Conservation (phyloP, 2,113 vertebrate genomes). For the Macroglossus sobrinus region DNA sequence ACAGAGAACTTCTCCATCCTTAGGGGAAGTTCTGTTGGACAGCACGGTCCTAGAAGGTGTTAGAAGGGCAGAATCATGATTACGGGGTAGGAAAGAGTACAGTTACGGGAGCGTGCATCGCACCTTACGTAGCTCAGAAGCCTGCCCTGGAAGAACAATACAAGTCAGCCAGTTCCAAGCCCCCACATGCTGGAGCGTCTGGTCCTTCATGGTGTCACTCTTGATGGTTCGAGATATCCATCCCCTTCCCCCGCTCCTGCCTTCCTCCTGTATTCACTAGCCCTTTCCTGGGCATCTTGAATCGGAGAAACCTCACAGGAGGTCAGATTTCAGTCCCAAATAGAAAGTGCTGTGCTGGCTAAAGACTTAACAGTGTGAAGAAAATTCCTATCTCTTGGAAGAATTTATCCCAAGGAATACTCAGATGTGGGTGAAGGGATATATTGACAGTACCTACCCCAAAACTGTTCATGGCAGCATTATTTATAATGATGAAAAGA, state of each 20-base stretch:
- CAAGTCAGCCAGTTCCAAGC: neutral
- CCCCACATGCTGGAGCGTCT: neutral
- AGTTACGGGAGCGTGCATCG: fast-evolving
- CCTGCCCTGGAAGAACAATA: fast-evolving
- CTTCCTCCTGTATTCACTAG: neutral
- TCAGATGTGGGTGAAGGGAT: neutral
- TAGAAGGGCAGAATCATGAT: neutral
- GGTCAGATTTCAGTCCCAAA: neutral
- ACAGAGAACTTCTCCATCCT: neutral
- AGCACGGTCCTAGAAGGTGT: neutral
- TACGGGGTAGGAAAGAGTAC: neutral
- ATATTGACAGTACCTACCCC: neutral
- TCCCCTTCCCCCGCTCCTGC: fast-evolving
- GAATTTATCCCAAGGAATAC: neutral
- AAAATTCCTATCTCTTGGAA: neutral
- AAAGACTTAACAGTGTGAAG: neutral
- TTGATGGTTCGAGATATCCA: neutral
- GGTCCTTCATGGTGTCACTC: fast-evolving
- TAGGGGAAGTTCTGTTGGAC: fast-evolving
- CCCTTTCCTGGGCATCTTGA: neutral
- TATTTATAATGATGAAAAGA: neutral
- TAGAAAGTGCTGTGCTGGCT: neutral
- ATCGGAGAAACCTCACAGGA: neutral
- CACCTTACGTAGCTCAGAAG: neutral
- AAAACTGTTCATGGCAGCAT: neutral